Base-by-base conservation (phyloP, 2,888 invertebrate genomes). In the Alentia gelatinosa region DNA sequence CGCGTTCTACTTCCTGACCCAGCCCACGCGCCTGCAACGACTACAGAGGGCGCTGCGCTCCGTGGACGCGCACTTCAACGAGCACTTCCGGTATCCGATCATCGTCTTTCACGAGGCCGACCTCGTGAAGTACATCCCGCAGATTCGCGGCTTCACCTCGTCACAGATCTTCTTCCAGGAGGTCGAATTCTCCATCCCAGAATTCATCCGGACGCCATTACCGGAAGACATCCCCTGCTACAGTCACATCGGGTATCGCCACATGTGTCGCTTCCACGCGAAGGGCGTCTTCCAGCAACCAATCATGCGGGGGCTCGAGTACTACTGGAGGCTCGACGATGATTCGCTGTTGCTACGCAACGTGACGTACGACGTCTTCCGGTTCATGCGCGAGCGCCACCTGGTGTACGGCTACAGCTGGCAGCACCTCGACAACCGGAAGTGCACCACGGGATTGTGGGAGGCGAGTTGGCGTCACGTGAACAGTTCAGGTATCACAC, bases 201-300 rank as follows among this genome's bases (percentile, higher is more conserved):
- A 75, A n/a, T 92, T 93, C 40, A 19, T 93, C 5, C 40, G 56
- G 12, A 50, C 50, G 33, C 86, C 84, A 15, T 40, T 92, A 0
- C 26, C 33, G 7, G 37, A 33, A 26, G 68, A 90, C 40, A 91
- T 91, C 35, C 91, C 90, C 5, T 92, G 93, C 39, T 0, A 50
- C 9, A 92, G 92, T 47, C 15, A 26, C 9, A 89, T 93, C 7
- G 74, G 91, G 39, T 93, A 93, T 88, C 75, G 93, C 33, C 92
- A 93, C 50, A 93, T 93, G 93, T 93, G 93, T 68, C 91, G 93
- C 15, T 93, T 93, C 79, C 93, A 93, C 26, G 91, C 92, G 4
- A 92, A 91, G 63, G 50, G 30, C 1, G 91, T 93, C 15, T 93
- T 91, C 90, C 90, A 92, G 37, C 88, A 91, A 84, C 91, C 91